phyloP scores from a whole-genome alignment of 2,113 vertebrate genomes.

The Urocolius indicus region DNA sequence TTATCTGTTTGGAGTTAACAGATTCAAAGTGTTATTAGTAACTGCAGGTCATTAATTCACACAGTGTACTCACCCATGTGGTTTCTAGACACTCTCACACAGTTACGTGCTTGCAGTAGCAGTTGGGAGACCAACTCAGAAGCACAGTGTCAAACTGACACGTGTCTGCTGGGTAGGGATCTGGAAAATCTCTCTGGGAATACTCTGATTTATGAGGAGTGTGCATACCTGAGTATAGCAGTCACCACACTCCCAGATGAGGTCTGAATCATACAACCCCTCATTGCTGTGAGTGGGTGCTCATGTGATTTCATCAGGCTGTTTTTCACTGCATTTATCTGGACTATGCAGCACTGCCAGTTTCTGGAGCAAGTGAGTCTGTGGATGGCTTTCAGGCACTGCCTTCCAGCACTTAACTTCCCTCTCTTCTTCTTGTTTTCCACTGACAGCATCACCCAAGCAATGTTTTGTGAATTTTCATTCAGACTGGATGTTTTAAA shows the following conservation, averaged over 20 bases:
- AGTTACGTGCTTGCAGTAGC: not conserved
- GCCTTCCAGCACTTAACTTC: not conserved
- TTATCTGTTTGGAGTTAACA: not conserved
- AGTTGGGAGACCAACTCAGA: not conserved
- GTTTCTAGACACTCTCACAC: not conserved
- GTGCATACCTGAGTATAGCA: not conserved
- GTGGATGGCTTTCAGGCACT: not conserved
- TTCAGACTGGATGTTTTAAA: not conserved
- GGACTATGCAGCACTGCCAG: not conserved
- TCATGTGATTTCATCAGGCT: not conserved
- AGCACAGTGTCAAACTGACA: not conserved
- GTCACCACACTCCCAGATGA: not conserved
- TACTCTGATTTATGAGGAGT: not conserved
- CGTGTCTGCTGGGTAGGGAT: accelerated
- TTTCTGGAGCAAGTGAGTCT: not conserved
- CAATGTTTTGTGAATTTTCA: not conserved
- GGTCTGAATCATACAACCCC: not conserved
- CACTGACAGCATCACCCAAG: not conserved
- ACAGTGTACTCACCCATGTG: accelerated
- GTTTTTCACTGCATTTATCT: not conserved
- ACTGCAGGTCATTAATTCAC: not conserved
- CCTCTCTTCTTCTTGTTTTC: not conserved
- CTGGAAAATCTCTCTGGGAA: not conserved
- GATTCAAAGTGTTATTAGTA: not conserved
- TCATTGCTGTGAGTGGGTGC: not conserved